Evolutionary conservation across 1,140 invertebrate species (phyloP).

Genomic region (Philopotamus ludificatus): DNA sequence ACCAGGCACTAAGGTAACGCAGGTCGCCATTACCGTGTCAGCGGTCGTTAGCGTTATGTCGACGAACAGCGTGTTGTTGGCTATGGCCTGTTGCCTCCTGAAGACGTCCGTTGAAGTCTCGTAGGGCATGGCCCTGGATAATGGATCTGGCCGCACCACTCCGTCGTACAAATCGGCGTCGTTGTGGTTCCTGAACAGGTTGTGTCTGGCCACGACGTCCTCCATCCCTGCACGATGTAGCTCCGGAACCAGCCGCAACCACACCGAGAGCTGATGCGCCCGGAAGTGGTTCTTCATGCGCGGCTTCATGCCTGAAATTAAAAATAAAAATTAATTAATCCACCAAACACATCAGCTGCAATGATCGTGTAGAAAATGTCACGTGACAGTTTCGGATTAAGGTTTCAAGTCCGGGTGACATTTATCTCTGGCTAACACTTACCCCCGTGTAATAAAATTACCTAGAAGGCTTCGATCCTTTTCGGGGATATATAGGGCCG

Average conservation of each 20-base stretch:
- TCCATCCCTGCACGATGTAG: constrained; percentile 87
- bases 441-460: constrained; percentile 21
- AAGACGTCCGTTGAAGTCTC: constrained; percentile 42
- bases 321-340: constrained; percentile 28
- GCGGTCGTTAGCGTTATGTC: constrained; percentile 52
- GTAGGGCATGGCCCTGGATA: constrained; percentile 53
- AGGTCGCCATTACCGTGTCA: constrained; percentile 52
- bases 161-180: constrained; percentile 80
- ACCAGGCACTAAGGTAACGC: constrained; percentile 51
- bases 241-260: constrained; percentile 90
- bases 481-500: too few relatives aligned
- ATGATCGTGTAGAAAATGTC: background rate
- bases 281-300: constrained; percentile 91
- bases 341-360: background rate
- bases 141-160: constrained; percentile 75
- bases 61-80: constrained; percentile 48
- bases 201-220: constrained; percentile 78
- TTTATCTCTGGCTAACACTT: constrained; percentile 19
- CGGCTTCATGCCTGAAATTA: constrained; percentile 77
- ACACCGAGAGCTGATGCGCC: constrained; percentile 90
- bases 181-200: constrained; percentile 79
- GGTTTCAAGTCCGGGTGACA: constrained; percentile 12
- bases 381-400: constrained; percentile 10
- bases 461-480: constrained; percentile 15
- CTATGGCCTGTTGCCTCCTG: constrained; percentile 42